Percentiles rank a stretch among this genome's conserved stretches.
Evolutionary conservation across 2,113 vertebrate genomes (phyloP).

Genomic region (Pelmatolapia mariae): DNA sequence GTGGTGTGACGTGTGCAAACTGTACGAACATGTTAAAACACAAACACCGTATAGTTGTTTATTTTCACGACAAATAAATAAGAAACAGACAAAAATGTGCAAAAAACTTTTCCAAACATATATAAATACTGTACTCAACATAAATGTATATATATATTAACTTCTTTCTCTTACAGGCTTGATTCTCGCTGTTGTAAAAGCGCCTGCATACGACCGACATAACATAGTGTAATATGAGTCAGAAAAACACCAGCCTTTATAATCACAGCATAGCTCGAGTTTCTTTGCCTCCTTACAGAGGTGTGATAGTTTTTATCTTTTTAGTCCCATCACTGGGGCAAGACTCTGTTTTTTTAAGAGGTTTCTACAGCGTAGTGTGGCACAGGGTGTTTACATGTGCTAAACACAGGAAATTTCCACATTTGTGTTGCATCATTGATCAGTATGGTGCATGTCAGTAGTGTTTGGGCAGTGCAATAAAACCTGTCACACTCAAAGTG

Average conservation of each 20-base stretch:
- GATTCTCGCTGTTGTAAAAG: background rate
- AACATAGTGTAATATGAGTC: background rate
- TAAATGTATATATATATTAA: background rate
- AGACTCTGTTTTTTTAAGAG: background rate
- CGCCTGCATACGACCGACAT: background rate
- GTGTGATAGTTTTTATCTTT: background rate
- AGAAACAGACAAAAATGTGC: background rate
- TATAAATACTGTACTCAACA: background rate
- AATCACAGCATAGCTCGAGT: background rate
- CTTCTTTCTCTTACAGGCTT: background rate
- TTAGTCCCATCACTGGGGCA: background rate
- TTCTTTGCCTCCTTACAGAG: background rate
- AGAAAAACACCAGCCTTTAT: background rate
- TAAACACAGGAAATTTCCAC: background rate
- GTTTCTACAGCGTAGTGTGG: background rate
- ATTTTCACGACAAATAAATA: constrained; percentile 11
- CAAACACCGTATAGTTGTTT: background rate
- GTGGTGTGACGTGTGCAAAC: background rate
- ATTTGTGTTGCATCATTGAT: background rate
- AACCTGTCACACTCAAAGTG: background rate
- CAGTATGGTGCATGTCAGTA: background rate
- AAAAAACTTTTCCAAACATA: background rate
- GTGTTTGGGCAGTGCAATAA: constrained; percentile 14
- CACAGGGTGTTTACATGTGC: background rate
- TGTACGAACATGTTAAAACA: background rate